A percentile compares a stretch with the other conserved stretches of the same genome.
These are phyloP conservation scores for Ptilodon capucinus DNA, from an alignment of 2,888 invertebrate species.

Conservation along the genomic window DNA sequence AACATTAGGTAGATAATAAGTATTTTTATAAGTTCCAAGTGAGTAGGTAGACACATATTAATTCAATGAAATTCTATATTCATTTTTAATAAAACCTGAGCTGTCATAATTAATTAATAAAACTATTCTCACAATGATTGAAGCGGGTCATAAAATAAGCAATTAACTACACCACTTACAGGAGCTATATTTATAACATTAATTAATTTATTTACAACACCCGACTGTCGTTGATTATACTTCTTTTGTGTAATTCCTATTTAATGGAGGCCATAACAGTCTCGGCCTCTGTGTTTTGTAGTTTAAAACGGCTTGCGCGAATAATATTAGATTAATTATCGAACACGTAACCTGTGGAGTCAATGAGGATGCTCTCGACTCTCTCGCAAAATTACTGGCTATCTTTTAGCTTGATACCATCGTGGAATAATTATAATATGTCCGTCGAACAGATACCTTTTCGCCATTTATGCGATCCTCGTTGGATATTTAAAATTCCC, in stretches of 20 bases:
- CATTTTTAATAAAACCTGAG: no score
- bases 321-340: slow-evolving; percentile 60
- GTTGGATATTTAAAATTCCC: slow-evolving; percentile 45
- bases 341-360: slow-evolving; percentile 47
- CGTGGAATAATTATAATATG: slow-evolving; percentile 50
- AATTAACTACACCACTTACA: slow-evolving; percentile 39
- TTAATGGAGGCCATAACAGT: slow-evolving; percentile 41
- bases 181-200: slow-evolving; percentile 38
- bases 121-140: slow-evolving; percentile 23
- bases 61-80: no score
- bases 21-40: no score
- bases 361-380: slow-evolving; percentile 48
- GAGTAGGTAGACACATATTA: no score
- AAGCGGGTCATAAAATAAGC: slow-evolving; percentile 33
- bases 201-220: slow-evolving; percentile 51
- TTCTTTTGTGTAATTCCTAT: slow-evolving; percentile 43
- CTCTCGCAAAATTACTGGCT: slow-evolving; percentile 56
- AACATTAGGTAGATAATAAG: no score
- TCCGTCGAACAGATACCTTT: slow-evolving; percentile 37
- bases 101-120: slow-evolving; percentile 15
- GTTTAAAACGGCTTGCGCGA: slow-evolving; percentile 30
- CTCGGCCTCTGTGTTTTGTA: slow-evolving; percentile 36
- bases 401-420: slow-evolving; percentile 57
- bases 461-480: slow-evolving; percentile 48
- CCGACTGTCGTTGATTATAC: slow-evolving; percentile 39